A percentile compares a stretch with the other conserved stretches of the same genome.
Conservation (phyloP, 2,797 vertebrate genomes). For the Pseudocheirus occidentalis region DNA sequence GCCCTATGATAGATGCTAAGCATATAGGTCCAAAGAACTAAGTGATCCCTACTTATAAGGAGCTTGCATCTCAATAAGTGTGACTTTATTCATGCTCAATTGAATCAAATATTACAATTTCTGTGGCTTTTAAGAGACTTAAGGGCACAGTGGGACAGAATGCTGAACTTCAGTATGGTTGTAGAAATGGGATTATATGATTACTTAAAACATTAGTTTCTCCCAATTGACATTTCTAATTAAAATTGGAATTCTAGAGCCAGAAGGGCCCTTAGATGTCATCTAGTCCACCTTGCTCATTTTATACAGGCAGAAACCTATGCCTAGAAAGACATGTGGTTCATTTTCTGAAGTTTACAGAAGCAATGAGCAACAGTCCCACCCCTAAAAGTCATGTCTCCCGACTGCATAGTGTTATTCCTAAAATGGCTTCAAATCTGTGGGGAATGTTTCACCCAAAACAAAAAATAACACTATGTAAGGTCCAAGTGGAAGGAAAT, state of each 20-base stretch:
- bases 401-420: not conserved
- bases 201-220: not conserved
- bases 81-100: not conserved
- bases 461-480: too few species aligned
- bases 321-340: not conserved
- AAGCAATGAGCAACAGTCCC: not conserved
- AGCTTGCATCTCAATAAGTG: not conserved
- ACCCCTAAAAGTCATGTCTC: not conserved
- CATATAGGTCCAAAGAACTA: not conserved
- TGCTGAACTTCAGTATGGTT: not conserved
- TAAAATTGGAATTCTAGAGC: not conserved
- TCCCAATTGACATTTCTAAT: not conserved
- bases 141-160: not conserved
- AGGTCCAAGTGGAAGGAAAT: too few species aligned
- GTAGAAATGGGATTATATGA: not conserved
- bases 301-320: not conserved
- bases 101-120: not conserved
- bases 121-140: not conserved
- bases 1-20: not conserved
- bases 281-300: not conserved
- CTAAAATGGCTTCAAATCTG: not conserved
- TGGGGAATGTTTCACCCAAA: not conserved
- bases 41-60: not conserved
- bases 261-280: not conserved
- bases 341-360: not conserved